phyloP scores from a whole-genome alignment of 2,113 vertebrate species.

The Tangachromis dhanisi region DNA sequence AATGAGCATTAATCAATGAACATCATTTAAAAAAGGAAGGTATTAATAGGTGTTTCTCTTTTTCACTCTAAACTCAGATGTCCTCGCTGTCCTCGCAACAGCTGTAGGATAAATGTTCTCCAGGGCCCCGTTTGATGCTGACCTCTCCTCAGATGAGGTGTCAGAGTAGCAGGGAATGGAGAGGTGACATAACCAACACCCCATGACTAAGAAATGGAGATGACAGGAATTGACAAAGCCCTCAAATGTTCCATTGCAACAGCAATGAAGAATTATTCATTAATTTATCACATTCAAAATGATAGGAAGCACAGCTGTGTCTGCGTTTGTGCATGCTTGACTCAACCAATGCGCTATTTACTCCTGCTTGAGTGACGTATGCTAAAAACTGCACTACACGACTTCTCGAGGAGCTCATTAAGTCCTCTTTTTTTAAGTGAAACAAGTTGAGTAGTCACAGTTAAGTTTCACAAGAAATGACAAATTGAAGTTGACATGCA shows the following conservation, averaged over 20 bases:
- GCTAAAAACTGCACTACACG: not conserved
- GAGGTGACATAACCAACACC: constrained; percentile 37
- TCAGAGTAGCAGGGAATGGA: constrained; percentile 18
- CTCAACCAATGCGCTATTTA: not conserved
- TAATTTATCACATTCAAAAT: not conserved
- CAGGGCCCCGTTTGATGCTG: constrained; percentile 18
- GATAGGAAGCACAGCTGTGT: not conserved
- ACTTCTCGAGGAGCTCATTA: not conserved
- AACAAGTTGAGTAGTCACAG: not conserved
- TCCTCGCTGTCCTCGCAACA: constrained; percentile 18
- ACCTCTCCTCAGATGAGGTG: constrained; percentile 32
- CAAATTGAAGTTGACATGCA: not conserved
- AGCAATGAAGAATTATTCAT: constrained; percentile 15
- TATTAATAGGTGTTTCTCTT: not conserved
- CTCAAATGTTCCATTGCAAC: not conserved
- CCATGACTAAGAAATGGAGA: constrained; percentile 39
- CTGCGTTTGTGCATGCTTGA: not conserved
- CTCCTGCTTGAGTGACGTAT: not conserved
- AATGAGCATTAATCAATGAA: not conserved
- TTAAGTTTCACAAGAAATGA: not conserved
- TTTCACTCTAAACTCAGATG: not conserved
- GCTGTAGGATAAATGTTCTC: constrained; percentile 21
- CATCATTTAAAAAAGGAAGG: not conserved
- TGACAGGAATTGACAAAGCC: constrained; percentile 11
- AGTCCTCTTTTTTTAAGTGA: not conserved